A percentile compares a stretch with the other conserved stretches of the same genome.
phyloP scores from a whole-genome alignment of 2,888 invertebrate genomes.

The Drosophila longiperda region DNA sequence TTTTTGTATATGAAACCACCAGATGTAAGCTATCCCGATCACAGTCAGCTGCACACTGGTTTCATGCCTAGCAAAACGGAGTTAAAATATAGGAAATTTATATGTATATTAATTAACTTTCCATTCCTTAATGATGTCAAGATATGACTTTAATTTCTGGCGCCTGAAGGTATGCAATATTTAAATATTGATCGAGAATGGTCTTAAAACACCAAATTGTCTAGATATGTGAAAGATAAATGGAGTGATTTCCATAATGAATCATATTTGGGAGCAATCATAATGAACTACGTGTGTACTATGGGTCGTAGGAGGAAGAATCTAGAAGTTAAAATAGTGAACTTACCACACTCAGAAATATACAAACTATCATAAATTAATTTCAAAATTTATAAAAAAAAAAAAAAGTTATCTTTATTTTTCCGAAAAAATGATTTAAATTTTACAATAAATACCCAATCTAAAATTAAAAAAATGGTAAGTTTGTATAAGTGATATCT shows the following conservation, averaged over 20 bases:
- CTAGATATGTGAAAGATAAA: background rate
- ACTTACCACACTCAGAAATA: background rate
- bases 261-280: background rate
- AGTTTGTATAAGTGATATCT: background rate
- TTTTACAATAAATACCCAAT: background rate
- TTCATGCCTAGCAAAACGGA: background rate
- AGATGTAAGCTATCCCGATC: background rate
- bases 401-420: background rate
- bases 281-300: background rate
- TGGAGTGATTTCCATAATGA: background rate
- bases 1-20: conserved; percentile 3
- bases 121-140: background rate
- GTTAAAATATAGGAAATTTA: background rate
- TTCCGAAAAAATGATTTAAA: background rate
- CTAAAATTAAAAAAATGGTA: background rate
- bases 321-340: background rate
- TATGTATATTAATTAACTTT: background rate
- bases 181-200: background rate
- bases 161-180: conserved; percentile 2
- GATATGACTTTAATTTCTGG: background rate
- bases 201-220: background rate
- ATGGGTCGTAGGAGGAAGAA: background rate
- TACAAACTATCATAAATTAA: background rate
- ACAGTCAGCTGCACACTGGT: background rate
- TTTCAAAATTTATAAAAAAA: background rate